Percentiles rank a stretch among this genome's conserved stretches.
Conservation (phyloP, 2,113 vertebrate species). For the Sebastes schlegelii region DNA sequence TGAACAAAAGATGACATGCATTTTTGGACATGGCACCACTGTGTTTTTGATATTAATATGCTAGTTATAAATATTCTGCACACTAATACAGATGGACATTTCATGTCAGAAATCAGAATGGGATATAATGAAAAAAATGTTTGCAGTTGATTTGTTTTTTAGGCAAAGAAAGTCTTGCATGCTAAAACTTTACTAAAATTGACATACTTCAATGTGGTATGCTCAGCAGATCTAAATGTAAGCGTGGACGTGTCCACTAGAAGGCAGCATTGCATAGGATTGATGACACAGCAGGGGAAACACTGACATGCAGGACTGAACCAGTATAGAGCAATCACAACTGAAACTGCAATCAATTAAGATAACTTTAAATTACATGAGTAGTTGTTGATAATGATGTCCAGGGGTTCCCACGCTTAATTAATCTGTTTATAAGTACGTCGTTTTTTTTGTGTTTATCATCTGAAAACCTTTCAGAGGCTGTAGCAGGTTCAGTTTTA, state of each 20-base stretch:
- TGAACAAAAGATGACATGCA: neutral
- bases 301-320: neutral
- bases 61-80: neutral
- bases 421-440: neutral
- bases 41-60: neutral
- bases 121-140: neutral
- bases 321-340: neutral
- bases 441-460: neutral
- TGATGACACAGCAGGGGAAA: neutral
- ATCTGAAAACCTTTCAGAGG: no score
- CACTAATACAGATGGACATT: neutral
- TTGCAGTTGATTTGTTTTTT: neutral
- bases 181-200: neutral
- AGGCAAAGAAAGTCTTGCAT: neutral
- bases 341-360: neutral
- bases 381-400: neutral
- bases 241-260: conserved; percentile 26
- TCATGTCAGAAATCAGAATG: neutral
- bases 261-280: neutral
- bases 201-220: neutral
- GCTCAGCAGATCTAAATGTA: neutral
- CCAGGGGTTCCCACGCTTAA: neutral
- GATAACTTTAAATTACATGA: neutral
- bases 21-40: no score
- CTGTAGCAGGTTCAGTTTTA: no score